phyloP scores from a whole-genome alignment of 2,888 invertebrate species.

The Drosophila barbarae region DNA sequence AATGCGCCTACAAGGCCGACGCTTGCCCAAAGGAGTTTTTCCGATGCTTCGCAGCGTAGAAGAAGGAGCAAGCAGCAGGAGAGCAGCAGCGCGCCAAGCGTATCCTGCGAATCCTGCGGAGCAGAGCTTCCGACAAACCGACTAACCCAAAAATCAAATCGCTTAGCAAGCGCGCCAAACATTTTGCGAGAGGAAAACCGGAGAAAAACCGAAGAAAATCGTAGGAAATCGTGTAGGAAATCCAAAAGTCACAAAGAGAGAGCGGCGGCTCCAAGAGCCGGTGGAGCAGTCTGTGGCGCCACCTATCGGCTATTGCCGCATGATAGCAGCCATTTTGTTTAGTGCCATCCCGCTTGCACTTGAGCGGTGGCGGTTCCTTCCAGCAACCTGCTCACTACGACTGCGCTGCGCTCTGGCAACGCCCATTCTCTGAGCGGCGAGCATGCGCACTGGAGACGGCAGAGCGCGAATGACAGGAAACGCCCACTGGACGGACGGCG shows the following conservation, averaged over 20 bases:
- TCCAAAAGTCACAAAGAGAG: slow-evolving; percentile 22
- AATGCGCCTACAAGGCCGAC: slow-evolving; percentile 51
- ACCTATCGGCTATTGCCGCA: slow-evolving; percentile 73
- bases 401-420: slow-evolving; percentile 66
- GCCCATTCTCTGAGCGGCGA: slow-evolving; percentile 70
- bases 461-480: slow-evolving; percentile 39
- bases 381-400: slow-evolving; percentile 71
- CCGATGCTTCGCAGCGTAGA: slow-evolving; percentile 18
- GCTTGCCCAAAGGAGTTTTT: slow-evolving; percentile 34
- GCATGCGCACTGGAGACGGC: slow-evolving; percentile 58
- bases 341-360: slow-evolving; percentile 60
- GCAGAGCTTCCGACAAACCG: slow-evolving; percentile 56
- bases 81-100: slow-evolving; percentile 43
- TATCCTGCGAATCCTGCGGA: slow-evolving; percentile 45
- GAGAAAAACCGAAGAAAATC: slow-evolving; percentile 22
- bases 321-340: slow-evolving; percentile 80
- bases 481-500: slow-evolving; percentile 54
- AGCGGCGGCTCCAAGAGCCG: slow-evolving; percentile 32
- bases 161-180: slow-evolving; percentile 71
- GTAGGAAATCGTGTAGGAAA: slow-evolving; percentile 12
- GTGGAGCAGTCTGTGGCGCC: slow-evolving; percentile 64
- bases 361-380: slow-evolving; percentile 51
- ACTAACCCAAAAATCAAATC: slow-evolving; percentile 76
- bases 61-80: slow-evolving; percentile 12
- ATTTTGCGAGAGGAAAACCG: slow-evolving; percentile 57